Evolutionary conservation across 2,888 invertebrate species (phyloP), one percentile per base, ranked within the genome.

Genomic region (Tillus elongatus): DNA sequence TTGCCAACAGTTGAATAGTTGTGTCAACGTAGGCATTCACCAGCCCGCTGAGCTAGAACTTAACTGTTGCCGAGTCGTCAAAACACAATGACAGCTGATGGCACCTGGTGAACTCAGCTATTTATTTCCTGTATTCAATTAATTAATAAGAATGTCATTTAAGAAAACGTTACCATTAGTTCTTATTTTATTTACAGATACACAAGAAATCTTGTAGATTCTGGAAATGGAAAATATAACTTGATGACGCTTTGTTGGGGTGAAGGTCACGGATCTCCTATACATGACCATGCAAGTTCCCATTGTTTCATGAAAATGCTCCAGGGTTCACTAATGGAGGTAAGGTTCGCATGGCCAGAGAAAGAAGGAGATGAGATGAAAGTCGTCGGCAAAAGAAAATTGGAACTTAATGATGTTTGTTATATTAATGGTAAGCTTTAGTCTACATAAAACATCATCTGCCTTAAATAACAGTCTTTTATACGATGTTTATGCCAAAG

Each of bases 191-290:
- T n/a, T 56, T 68, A 41, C 52, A 91, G 88, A 58, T 98, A 98
- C 61, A 98, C 97, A 0, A 70, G 98, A 16, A 98, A 98, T 67
- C 70, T 98, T 51, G 91, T 98, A 1, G 93, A 97, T 57, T 79
- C 77, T 41, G 98, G 97, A 3, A 97, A 98, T 61, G 96, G 92
- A 0, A 91, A 89, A 60, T 98, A 93, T 68, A 98, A 98, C 67
- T 70, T 98, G 47, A 92, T 98, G 83, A 75, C 93, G 15, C 68
- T 98, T n/a, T 97, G 97, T 66, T 98, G 98, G 97, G 90, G 92
- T 12, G 90, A 93, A 60, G 90, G 89, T 0, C 91, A 93, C 47
- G 88, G 87, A 0, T 91, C 95, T 0, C 82, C 88, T 6, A 93
- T 98, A 48, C 98, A 98, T 63, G 95, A 96, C 64, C 98, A 98